Evolutionary conservation across 2,888 invertebrate species (phyloP).

Genomic region (Drosophila subsilvestris): DNA sequence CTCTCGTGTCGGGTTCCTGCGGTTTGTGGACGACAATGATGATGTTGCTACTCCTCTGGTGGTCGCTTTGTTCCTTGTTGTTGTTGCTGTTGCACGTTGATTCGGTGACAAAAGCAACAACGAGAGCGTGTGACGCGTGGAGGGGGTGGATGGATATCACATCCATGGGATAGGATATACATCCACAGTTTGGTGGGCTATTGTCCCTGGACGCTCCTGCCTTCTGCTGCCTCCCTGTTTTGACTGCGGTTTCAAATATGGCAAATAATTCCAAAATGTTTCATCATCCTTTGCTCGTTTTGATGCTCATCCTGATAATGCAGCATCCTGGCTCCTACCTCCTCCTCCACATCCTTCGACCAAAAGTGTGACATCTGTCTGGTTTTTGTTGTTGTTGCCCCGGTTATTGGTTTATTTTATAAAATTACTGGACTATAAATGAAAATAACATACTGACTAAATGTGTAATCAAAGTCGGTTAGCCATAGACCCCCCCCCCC

Average conservation of each 20-base stretch:
- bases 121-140: conserved; percentile 32
- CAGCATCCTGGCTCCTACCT: background rate
- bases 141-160: conserved; percentile 49
- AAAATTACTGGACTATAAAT: conserved; percentile 71
- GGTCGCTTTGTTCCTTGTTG: conserved; percentile 25
- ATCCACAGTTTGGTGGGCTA: conserved; percentile 40
- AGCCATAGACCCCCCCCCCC: conserved; percentile 9
- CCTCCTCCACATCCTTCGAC: conserved; percentile 3
- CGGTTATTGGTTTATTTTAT: conserved; percentile 46
- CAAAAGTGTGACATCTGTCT: conserved; percentile 18
- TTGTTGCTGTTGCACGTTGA: conserved; percentile 55
- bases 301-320: background rate
- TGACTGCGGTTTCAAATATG: conserved; percentile 80
- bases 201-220: conserved; percentile 22
- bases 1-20: conserved; percentile 51
- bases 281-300: background rate
- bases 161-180: conserved; percentile 35
- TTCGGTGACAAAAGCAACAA: conserved; percentile 46
- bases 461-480: conserved; percentile 66
- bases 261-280: conserved; percentile 74
- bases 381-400: conserved; percentile 45
- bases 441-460: conserved; percentile 76
- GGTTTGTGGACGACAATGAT: conserved; percentile 55
- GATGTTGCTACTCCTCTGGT: conserved; percentile 13
- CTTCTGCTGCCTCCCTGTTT: conserved; percentile 24